Evolutionary conservation across 1,140 invertebrate species (phyloP), one percentile per base, ranked within the genome.

Genomic region (Scylla paramamosain): DNA sequence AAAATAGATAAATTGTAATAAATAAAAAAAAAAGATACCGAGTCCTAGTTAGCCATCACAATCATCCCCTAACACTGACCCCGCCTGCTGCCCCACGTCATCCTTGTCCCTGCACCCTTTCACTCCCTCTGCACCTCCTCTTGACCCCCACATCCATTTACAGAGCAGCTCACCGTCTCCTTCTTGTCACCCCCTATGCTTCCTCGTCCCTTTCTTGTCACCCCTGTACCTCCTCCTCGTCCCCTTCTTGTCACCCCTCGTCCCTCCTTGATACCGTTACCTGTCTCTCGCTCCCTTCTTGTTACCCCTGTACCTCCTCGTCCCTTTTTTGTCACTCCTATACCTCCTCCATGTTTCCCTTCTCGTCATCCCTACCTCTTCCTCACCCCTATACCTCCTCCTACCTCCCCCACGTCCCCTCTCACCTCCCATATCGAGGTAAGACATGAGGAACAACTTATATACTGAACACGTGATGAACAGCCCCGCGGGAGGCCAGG

Each of bases 401-500:
- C 82, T 86, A 8, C 92, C 45, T 46, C 92, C 82, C 82, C n/a
- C 32, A 88, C 4, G 31, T 2, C 45, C 86, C n/a, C 86, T 88
- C 86, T 8, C 31, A n/a, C 89, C 89, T 25, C 45, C 28, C 16
- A 20, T 29, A 52, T 91, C 45, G 82, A 77, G 82, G 82, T 0
- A 86, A 31, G 82, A 86, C 31, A 93, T 48, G 93, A 94, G 39
- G 93, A 93, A 86, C 91, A 83, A 45, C 31, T 32, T 82, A 83
- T 32, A 82, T 59, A 48, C 28, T 92, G 82, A 93, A 92, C 91
- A 92, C 7, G n/a, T 92, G 91, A 92, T 92, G 91, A 84, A 84
- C 91, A 83, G n/a, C 67, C 25, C 29, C 45, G 32, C 29, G 92
- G 28, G 32, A 39, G n/a, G 14, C 88, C 93, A 94, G 88, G 28